Conservation (phyloP, 2,113 vertebrate genomes). For the Malurus cyaneus region DNA sequence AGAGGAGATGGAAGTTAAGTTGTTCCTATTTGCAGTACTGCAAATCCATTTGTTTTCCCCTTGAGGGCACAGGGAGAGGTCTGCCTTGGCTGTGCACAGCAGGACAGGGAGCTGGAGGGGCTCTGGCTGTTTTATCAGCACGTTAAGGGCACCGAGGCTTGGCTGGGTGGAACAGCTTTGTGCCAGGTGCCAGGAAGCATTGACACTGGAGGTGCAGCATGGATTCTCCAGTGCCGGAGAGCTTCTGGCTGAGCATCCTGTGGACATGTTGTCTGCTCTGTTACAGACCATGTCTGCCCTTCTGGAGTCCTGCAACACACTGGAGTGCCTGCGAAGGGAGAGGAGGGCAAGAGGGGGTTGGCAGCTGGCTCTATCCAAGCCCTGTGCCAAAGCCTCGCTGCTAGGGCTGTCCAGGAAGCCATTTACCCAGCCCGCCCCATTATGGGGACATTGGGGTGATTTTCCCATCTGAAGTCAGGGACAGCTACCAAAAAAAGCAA, state of each 20-base stretch:
- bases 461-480: not conserved
- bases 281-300: accelerated
- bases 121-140: not conserved
- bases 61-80: not conserved
- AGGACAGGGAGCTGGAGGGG: not conserved
- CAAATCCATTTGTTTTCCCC: slow-evolving; percentile 48
- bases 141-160: accelerated
- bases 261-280: accelerated
- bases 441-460: not conserved
- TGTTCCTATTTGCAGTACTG: slow-evolving; percentile 68
- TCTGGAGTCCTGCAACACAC: not conserved
- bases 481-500: not conserved
- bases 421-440: accelerated
- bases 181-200: accelerated
- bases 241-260: not conserved
- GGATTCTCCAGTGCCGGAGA: accelerated
- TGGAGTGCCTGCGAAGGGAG: not conserved
- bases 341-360: not conserved
- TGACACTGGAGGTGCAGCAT: too few relatives aligned
- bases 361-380: not conserved
- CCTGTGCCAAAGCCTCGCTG: not conserved
- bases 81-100: not conserved
- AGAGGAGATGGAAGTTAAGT: slow-evolving; percentile 52
- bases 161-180: accelerated
- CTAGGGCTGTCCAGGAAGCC: not conserved